Percentiles rank a stretch among this genome's conserved stretches.
Evolutionary conservation across 2,888 invertebrate genomes (phyloP).

Genomic region (Pyrochroa serraticornis): DNA sequence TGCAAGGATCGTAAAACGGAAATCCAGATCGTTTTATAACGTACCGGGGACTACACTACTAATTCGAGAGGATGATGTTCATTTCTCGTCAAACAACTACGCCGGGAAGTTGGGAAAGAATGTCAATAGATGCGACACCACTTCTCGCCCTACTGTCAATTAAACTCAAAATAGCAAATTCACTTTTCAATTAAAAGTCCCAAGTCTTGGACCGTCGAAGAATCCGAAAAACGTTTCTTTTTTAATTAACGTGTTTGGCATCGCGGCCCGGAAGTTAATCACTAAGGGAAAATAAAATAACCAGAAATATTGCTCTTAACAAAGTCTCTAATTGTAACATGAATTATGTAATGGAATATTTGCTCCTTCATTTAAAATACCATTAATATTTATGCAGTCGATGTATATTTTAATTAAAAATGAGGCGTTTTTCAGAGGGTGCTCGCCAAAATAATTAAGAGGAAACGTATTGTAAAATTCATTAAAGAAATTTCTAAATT

Average conservation of each 20-base stretch:
- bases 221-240: not conserved
- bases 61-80: constrained; percentile 40
- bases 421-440: not conserved
- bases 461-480: constrained; percentile 2
- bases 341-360: constrained; percentile 28
- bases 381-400: constrained; percentile 27
- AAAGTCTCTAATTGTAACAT: constrained; percentile 21
- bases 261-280: constrained; percentile 3
- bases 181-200: too few species aligned
- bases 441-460: not conserved
- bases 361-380: constrained; percentile 21
- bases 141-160: constrained; percentile 1
- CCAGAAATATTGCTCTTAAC: not conserved
- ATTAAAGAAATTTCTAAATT: not conserved
- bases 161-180: not conserved
- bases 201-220: not conserved
- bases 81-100: constrained; percentile 25
- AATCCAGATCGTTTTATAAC: constrained; percentile 47
- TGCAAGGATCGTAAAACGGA: constrained; percentile 41
- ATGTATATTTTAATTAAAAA: constrained; percentile 7
- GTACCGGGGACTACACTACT: constrained; percentile 39
- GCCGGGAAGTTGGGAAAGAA: constrained; percentile 7
- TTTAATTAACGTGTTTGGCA: constrained; percentile 10
- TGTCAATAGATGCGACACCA: constrained; percentile 16
- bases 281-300: constrained; percentile 18